Conservation (phyloP, 2,888 invertebrate species). For the Abrostola tripartita region DNA sequence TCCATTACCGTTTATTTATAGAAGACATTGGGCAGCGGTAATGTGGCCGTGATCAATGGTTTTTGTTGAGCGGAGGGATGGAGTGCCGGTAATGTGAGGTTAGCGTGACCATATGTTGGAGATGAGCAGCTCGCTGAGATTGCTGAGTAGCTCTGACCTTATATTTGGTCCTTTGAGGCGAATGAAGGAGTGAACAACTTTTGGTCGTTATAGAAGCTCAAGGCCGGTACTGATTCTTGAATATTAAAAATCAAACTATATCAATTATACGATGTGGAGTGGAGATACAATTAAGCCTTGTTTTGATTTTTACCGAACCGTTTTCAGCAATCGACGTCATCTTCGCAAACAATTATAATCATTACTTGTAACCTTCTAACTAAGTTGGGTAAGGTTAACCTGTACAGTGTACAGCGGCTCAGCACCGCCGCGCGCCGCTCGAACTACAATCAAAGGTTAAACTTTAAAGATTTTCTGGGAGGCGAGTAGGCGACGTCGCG, state of each 20-base stretch:
- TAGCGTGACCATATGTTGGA: constrained; percentile 31
- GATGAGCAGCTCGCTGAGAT: neutral
- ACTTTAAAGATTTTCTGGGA: constrained; percentile 7
- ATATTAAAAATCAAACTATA: constrained; percentile 2
- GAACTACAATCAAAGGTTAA: constrained; percentile 6
- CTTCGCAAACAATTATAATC: neutral
- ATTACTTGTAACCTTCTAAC: neutral
- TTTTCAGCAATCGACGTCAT: no score
- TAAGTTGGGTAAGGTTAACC: neutral
- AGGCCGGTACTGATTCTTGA: neutral
- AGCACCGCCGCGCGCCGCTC: neutral
- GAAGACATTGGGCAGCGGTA: neutral
- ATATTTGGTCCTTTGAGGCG: neutral
- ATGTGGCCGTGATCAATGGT: constrained; percentile 2
- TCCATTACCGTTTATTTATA: neutral
- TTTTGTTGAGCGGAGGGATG: neutral
- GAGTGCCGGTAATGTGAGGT: constrained; percentile 20
- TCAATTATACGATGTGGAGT: neutral
- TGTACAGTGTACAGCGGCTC: no score
- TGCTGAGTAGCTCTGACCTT: neutral
- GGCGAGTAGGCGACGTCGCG: neutral
- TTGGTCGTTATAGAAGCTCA: neutral
- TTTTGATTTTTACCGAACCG: no score
- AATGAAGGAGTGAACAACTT: neutral
- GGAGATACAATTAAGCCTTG: no score